phyloP scores from a whole-genome alignment of 2,888 invertebrate species.

The Lordiphosa andalusiaca region DNA sequence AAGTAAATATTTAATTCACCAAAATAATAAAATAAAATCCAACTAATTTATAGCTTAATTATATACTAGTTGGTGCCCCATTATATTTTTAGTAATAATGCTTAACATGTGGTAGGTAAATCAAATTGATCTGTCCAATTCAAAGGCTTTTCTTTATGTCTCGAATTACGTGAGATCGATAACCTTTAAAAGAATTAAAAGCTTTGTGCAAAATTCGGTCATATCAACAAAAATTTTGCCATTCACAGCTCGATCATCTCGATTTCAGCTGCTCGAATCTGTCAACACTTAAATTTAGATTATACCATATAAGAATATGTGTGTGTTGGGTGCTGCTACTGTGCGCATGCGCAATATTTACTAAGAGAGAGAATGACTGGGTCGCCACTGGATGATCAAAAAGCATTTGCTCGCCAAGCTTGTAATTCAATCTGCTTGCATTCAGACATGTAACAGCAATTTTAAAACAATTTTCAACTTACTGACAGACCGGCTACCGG shows the following conservation, averaged over 20 bases:
- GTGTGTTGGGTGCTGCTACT: constrained; percentile 43
- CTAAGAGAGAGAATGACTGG: constrained; percentile 37
- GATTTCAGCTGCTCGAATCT: constrained; percentile 48
- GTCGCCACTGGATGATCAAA: constrained; percentile 39
- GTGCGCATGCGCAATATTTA: constrained; percentile 55
- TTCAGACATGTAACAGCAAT: constrained; percentile 79
- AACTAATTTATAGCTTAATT: too few species aligned
- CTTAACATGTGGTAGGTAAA: too few species aligned
- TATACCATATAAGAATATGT: constrained; percentile 72
- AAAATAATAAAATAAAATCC: too few species aligned
- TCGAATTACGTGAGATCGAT: too few species aligned
- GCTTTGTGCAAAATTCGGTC: not conserved
- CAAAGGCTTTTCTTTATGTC: too few species aligned
- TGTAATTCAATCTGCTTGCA: constrained; percentile 78
- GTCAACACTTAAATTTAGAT: constrained; percentile 78
- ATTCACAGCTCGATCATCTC: constrained; percentile 35
- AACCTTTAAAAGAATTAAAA: too few species aligned
- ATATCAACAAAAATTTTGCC: constrained; percentile 10
- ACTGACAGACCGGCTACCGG: constrained; percentile 77
- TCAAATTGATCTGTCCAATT: too few species aligned
- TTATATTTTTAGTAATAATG: too few species aligned
- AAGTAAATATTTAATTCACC: too few species aligned
- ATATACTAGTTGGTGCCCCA: too few species aligned
- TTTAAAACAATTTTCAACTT: constrained; percentile 80
- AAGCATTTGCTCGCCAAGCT: constrained; percentile 62